Base-by-base conservation (phyloP, 2,113 vertebrate species). In the Saguinus midas region DNA sequence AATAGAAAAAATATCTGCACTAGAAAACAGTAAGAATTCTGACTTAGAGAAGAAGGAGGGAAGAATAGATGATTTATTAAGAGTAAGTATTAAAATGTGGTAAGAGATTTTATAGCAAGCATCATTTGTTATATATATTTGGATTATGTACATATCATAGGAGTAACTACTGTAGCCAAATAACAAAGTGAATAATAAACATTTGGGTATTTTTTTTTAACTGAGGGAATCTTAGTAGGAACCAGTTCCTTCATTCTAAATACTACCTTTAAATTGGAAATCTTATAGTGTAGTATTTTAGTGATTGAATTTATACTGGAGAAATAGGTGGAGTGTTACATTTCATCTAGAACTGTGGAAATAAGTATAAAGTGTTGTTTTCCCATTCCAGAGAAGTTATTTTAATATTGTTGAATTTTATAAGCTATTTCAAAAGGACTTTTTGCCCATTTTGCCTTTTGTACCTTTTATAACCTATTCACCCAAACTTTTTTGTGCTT, bases 1-100 rank as follows among this genome's bases (percentile, higher is more conserved):
- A 89, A 99, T 99, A 99, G 99, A 99, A 98, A 99, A 99, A 99
- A 99, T 99, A 99, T 99, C 99, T 98, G 99, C 99, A 97, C 98
- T 99, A 99, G 99, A 99, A 99, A 99, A 99, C 99, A 99, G 98
- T 98, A 99, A 99, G 98, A 99, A 99, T 99, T 99, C 99, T 90
- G 99, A 99, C 98, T 99, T 99, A 98, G 99, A 99, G 98, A 99
- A 99, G 99, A 99, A 99, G 98, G 99, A 99, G 97, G 99, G 99
- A 52, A 99, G 99, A 92, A 99, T 99, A 98, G 99, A 99, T 98
- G 99, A 99, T 98, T 99, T 99, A 97, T 94, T 99, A 98, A 99
- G 99, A 99, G 99, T 99, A 99, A 99, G 98, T 99, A 98, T 98
- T 97, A 90, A 84, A 97, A 89, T 94, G 25, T 87, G 21, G 25